Percentiles rank a stretch among this genome's conserved stretches.
Evolutionary conservation across 2,113 vertebrate species (phyloP).

Genomic region (Muntiacus muntjak): DNA sequence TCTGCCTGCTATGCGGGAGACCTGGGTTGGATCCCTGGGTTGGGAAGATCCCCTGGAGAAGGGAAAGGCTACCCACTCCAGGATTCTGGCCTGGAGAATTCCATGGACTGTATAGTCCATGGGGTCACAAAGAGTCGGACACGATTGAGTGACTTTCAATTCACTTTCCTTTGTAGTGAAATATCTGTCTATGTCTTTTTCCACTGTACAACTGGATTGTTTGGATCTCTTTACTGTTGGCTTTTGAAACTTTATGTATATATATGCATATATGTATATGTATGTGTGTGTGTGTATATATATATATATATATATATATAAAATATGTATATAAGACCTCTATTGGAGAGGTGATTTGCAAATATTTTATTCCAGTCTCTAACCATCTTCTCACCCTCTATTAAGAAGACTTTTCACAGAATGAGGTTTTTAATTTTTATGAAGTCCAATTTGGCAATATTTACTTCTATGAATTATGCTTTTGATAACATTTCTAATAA

Average conservation of each 20-base stretch:
- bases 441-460: not conserved
- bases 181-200: not conserved
- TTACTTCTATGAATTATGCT: not conserved
- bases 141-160: not conserved
- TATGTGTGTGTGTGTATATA: too few relatives aligned
- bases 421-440: not conserved
- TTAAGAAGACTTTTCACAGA: not conserved
- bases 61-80: not conserved
- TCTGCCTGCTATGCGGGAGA: fast-evolving
- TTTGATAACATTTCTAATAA: not conserved
- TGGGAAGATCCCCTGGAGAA: not conserved
- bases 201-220: not conserved
- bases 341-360: not conserved
- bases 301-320: fast-evolving
- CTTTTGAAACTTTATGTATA: not conserved
- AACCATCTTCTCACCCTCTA: not conserved
- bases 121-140: not conserved
- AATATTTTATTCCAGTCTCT: not conserved
- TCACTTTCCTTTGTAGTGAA: not conserved
- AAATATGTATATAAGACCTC: not conserved
- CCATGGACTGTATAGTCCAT: not conserved
- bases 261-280: too few relatives aligned
- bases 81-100: not conserved
- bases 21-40: not conserved
- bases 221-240: not conserved